Conservation (phyloP, 2,888 invertebrate species). For the Spilarctia lutea region DNA sequence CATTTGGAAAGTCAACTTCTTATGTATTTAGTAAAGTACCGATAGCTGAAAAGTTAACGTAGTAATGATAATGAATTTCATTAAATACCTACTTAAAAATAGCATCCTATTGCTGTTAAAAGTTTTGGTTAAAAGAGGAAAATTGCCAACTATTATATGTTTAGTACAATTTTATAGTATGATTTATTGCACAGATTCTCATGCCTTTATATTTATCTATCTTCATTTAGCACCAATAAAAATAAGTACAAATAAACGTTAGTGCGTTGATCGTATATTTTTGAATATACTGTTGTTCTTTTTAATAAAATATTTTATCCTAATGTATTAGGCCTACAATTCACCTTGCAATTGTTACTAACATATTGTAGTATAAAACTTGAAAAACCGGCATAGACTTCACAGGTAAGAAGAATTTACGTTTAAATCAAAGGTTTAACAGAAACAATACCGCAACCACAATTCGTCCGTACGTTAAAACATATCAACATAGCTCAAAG, state of each 20-base stretch:
- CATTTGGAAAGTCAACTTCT: too few relatives aligned
- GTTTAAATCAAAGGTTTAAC: conserved; percentile 32
- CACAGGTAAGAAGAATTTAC: conserved; percentile 10
- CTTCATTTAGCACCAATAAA: not conserved
- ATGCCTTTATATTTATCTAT: not conserved
- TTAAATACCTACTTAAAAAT: too few relatives aligned
- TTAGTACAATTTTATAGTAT: too few relatives aligned
- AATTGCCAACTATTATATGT: too few relatives aligned
- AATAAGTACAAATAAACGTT: not conserved
- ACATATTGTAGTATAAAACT: not conserved
- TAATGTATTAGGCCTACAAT: not conserved
- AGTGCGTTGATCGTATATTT: not conserved
- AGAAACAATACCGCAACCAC: conserved; percentile 42
- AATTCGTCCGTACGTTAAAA: conserved; percentile 46
- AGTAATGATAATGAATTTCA: too few relatives aligned
- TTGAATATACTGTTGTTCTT: too few relatives aligned
- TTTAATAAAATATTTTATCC: too few relatives aligned
- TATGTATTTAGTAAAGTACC: not conserved
- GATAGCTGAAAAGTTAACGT: not conserved
- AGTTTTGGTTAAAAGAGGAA: not conserved
- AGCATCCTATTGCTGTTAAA: not conserved
- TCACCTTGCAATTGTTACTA: not conserved
- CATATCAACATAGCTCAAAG: conserved; percentile 48
- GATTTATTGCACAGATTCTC: not conserved
- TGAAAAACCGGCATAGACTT: not conserved